Evolutionary conservation across 2,888 invertebrate genomes (phyloP).

Genomic region (Tethea ocularis): DNA sequence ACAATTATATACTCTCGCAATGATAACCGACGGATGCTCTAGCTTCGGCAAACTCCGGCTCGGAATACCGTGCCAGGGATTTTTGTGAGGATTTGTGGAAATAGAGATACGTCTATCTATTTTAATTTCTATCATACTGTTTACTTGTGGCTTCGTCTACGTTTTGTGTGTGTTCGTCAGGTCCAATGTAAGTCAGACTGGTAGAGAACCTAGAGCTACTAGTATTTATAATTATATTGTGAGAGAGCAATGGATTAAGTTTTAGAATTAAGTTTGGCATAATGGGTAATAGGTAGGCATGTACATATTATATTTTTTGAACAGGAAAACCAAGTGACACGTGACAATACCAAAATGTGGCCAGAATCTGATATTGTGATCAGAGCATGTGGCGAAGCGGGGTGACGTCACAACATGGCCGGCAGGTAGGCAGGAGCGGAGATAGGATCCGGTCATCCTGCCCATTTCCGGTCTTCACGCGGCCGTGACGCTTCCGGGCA

Average conservation of each 20-base stretch:
- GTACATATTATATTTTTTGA: background rate
- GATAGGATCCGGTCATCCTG: conserved; percentile 85
- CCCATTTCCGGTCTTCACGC: conserved; percentile 84
- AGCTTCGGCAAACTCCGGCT: conserved; percentile 62
- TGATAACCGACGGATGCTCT: conserved; percentile 78
- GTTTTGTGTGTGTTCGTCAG: too few species aligned
- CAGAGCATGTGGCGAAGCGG: conserved; percentile 34
- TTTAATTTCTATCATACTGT: conserved; percentile 18
- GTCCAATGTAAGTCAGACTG: too few species aligned
- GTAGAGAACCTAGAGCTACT: too few species aligned
- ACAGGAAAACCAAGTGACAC: conserved; percentile 25
- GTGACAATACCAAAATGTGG: conserved; percentile 43
- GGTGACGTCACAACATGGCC: conserved; percentile 80
- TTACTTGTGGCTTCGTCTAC: conserved; percentile 14
- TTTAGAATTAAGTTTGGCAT: background rate
- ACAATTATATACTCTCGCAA: conserved; percentile 82
- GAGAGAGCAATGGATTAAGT: conserved; percentile 23
- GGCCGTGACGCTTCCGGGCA: conserved; percentile 83
- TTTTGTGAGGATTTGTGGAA: conserved; percentile 2
- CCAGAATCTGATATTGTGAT: conserved; percentile 42
- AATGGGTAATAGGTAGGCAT: background rate
- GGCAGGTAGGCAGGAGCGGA: conserved; percentile 79
- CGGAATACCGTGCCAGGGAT: conserved; percentile 26
- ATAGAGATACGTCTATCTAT: conserved; percentile 23
- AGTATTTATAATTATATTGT: conserved; percentile 9